These are phyloP conservation scores for Chrysina gloriosa DNA, from an alignment of 2,888 invertebrate genomes.

Conservation along the genomic window DNA sequence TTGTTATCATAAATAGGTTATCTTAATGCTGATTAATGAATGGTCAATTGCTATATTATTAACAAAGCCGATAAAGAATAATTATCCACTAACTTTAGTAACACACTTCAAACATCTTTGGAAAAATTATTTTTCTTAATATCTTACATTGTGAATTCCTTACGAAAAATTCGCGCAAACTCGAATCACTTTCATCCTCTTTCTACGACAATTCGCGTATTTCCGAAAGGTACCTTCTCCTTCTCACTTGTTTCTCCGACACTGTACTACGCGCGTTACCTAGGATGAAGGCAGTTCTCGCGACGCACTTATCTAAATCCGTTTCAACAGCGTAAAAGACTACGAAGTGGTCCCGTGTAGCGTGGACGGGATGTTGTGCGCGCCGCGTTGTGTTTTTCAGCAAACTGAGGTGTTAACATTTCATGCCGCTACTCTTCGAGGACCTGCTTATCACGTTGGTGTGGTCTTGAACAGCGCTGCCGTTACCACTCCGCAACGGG, in stretches of 20 bases:
- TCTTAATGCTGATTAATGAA: too few species aligned
- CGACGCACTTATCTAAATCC: slow-evolving; percentile 1
- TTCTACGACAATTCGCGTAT: background rate
- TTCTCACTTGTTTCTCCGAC: background rate
- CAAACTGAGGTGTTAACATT: slow-evolving; percentile 35
- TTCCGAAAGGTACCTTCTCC: background rate
- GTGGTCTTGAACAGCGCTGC: background rate
- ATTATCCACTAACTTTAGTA: too few species aligned
- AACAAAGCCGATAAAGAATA: too few species aligned
- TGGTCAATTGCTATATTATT: too few species aligned
- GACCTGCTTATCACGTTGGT: slow-evolving; percentile 24
- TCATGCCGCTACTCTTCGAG: slow-evolving; percentile 4
- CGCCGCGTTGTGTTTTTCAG: slow-evolving; percentile 24
- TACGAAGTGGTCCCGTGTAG: background rate
- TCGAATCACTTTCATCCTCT: background rate
- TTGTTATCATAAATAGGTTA: too few species aligned
- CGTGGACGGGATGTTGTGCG: slow-evolving; percentile 2
- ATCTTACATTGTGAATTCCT: slow-evolving; percentile 24
- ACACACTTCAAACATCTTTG: background rate
- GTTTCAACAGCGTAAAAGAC: slow-evolving; percentile 4
- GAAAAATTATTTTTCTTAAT: background rate
- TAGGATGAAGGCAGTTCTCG: too few species aligned
- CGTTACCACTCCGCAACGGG: background rate
- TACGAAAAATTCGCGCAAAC: slow-evolving; percentile 13
- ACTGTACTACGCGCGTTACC: too few species aligned